phyloP scores from a whole-genome alignment of 1,140 invertebrate species.

The Helicorthomorpha holstii region DNA sequence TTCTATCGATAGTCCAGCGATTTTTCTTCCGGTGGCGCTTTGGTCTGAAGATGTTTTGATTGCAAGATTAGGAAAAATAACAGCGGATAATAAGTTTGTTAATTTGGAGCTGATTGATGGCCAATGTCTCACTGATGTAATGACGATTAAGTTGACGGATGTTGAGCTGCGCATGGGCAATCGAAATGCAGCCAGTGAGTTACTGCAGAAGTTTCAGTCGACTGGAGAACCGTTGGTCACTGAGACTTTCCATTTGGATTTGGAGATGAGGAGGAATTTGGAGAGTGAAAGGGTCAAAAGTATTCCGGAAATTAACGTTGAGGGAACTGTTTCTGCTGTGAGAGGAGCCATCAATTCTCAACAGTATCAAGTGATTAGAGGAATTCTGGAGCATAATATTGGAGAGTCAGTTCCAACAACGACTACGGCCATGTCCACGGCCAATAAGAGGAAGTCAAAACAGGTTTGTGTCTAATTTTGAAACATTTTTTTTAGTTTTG shows the following conservation, averaged over 20 bases:
- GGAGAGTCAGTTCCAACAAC: no score
- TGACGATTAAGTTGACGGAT: constrained; percentile 55
- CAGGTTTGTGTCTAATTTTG: no score
- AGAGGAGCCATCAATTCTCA: constrained; percentile 60
- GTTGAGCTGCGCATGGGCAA: constrained; percentile 60
- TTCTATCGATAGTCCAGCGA: constrained; percentile 59
- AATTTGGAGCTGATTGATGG: constrained; percentile 13
- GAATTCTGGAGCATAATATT: constrained; percentile 76
- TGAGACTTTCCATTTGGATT: constrained; percentile 57
- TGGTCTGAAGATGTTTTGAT: constrained; percentile 57
- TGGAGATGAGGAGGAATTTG: constrained; percentile 70
- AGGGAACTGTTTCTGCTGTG: constrained; percentile 69
- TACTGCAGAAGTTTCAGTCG: not conserved
- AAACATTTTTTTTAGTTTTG: no score
- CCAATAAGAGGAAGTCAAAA: no score
- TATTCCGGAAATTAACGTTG: constrained; percentile 69
- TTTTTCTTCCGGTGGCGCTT: constrained; percentile 72
- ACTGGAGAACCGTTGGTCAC: constrained; percentile 39
- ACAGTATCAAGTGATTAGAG: constrained; percentile 76
- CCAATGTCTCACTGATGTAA: constrained; percentile 49
- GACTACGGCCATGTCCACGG: no score
- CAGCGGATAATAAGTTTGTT: constrained; percentile 49
- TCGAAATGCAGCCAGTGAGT: not conserved
- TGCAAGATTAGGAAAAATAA: constrained; percentile 61
- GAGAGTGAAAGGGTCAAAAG: constrained; percentile 43